These are phyloP conservation scores for Branchellion lobata DNA, from an alignment of 2,888 invertebrate species.

Conservation along the genomic window DNA sequence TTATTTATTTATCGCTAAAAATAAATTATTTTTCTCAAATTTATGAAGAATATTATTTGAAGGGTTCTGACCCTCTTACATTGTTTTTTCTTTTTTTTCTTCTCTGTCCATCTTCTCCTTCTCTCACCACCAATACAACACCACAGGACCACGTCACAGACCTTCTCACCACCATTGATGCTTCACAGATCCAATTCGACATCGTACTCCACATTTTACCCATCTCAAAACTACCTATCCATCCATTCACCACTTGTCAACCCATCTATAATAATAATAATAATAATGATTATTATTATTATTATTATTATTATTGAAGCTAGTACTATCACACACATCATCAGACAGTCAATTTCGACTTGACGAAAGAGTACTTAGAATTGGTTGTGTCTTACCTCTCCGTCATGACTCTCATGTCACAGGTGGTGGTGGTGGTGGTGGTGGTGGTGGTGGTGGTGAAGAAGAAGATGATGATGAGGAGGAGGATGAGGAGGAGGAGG, in stretches of 20 bases:
- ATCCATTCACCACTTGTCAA: too few species aligned
- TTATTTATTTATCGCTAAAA: too few species aligned
- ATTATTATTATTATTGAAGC: neutral
- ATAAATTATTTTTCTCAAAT: too few species aligned
- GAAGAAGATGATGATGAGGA: slow-evolving; percentile 16
- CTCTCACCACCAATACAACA: too few species aligned
- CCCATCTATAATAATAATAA: too few species aligned
- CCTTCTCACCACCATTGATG: slow-evolving; percentile 84
- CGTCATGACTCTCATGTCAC: slow-evolving; percentile 92
- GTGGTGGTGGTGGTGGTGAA: slow-evolving; percentile 3
- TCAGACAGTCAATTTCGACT: slow-evolving; percentile 84
- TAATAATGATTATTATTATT: neutral
- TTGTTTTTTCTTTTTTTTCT: too few species aligned
- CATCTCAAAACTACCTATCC: slow-evolving; percentile 54
- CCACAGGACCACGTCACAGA: slow-evolving; percentile 66
- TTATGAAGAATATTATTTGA: too few species aligned
- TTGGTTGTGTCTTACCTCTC: slow-evolving; percentile 89
- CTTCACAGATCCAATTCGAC: slow-evolving; percentile 89
- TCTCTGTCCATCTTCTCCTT: too few species aligned
- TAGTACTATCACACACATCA: neutral
- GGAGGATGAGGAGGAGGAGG: slow-evolving; percentile 2
- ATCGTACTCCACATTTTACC: too few species aligned
- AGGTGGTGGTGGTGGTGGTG: slow-evolving; percentile 67
- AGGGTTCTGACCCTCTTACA: too few species aligned
- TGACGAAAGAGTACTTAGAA: slow-evolving; percentile 92